Conservation (phyloP, 2,888 invertebrate genomes). For the Aradus depressus region DNA sequence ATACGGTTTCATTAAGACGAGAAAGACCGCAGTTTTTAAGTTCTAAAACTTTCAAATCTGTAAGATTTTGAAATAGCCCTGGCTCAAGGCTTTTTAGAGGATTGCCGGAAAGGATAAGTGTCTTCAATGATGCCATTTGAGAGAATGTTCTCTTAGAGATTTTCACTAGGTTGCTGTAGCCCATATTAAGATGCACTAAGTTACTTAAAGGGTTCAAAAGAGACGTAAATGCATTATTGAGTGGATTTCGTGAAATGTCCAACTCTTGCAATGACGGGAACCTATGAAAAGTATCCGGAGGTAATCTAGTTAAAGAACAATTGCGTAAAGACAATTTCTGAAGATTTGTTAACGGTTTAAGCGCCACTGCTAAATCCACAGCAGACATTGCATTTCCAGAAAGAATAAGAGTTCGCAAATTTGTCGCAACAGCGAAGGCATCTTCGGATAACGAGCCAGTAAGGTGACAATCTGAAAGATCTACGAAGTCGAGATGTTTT, state of each 20-base stretch:
- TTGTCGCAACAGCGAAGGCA: slow-evolving; percentile 55
- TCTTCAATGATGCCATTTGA: slow-evolving; percentile 55
- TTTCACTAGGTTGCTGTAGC: slow-evolving; percentile 55
- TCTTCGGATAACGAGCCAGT: slow-evolving; percentile 54
- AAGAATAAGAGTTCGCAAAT: slow-evolving; percentile 50
- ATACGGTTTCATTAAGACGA: slow-evolving; percentile 50
- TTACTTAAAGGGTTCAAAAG: slow-evolving; percentile 52
- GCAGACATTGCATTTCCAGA: slow-evolving; percentile 58
- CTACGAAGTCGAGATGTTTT: slow-evolving; percentile 51
- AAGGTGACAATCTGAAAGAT: slow-evolving; percentile 56
- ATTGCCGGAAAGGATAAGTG: slow-evolving; percentile 56
- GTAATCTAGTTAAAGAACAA: slow-evolving; percentile 51
- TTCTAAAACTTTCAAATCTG: slow-evolving; percentile 53
- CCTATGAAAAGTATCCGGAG: slow-evolving; percentile 50
- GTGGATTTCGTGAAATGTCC: slow-evolving; percentile 58
- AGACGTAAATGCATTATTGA: slow-evolving; percentile 50
- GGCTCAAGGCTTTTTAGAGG: slow-evolving; percentile 52
- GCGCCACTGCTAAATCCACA: slow-evolving; percentile 52
- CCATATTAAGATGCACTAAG: slow-evolving; percentile 59
- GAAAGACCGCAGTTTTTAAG: slow-evolving; percentile 56
- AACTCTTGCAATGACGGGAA: slow-evolving; percentile 54
- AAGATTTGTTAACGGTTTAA: slow-evolving; percentile 52
- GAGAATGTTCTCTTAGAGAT: slow-evolving; percentile 54
- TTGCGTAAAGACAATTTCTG: slow-evolving; percentile 55
- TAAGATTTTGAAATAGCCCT: slow-evolving; percentile 55